Evolutionary conservation across 37 sponge, comb jelly and placozoan species (phyloP), one percentile per base, ranked within the genome.

Genomic region (Tethya wilhelma): DNA sequence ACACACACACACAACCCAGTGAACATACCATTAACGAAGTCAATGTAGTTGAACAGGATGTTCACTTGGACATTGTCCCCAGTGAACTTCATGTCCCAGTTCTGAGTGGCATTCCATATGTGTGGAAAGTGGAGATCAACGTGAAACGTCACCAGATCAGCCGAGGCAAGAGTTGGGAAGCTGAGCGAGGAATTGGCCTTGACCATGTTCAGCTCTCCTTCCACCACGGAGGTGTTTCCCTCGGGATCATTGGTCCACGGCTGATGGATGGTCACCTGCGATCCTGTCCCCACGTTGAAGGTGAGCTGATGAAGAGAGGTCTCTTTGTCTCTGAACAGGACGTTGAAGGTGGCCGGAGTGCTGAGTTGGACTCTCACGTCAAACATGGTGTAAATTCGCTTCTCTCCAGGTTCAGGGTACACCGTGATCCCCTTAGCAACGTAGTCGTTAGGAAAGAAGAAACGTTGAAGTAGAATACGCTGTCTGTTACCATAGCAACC

Each of bases 41-140:
- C 90, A 44, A 94, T 79, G 66, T 90, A 90, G 7, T 83, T 46
- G 56, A 94, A 89, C 64, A 94, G 73, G 57, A 94, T 76, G 60
- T 78, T 79, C 38, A 59, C 71, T 38, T 83, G 75, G 0, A 72
- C 78, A 43, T 83, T 45, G 0, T 62, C 56, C 3, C 64, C 80
- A 11, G 42, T 44, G 26, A 94, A 76, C 29, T 77, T 79, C 87
- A 90, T 90, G 59, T 79, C 74, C 94, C 94, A 94, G 46, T 41
- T 86, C 68, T 94, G 94, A 25, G 80, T 73, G 17, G 55, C 74
- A 75, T 94, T 94, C 94, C 94, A 94, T 33, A 70, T 62, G 29
- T 90, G 80, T 33, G 94, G 94, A 56, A 94, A 94, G 19, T 87
- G 74, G 4, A 94, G 71, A 1, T 60, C 58, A 4, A 73, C 56